Evolutionary conservation across 2,888 invertebrate species (phyloP), one percentile per base, ranked within the genome.

Genomic region (Sabatieria punctata): DNA sequence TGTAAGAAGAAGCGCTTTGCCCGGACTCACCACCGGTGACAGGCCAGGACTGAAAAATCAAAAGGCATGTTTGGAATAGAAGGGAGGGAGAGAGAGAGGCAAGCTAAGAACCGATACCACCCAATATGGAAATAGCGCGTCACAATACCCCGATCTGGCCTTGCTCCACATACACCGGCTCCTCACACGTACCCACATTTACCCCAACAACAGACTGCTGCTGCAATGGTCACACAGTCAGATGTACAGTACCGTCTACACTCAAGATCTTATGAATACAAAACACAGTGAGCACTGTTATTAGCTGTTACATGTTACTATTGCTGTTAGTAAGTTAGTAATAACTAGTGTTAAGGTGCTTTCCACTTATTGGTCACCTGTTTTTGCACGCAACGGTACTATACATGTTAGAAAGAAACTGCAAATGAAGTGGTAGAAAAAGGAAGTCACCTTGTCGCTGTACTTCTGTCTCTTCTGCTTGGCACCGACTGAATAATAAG

Each of bases 1-100:
- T 85, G 71, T 95, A 95, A 68, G 89, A 88, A 70, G 86, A 88
- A 49, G 86, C 85, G 60, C 85, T 82, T 46, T 86, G 82, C 55
- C 86, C 83, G 85, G 89, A 91, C 67, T 84, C 84, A 45, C 97
- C 97, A 36, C 97, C 97, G 59, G 80, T 79, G 57, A 97, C 77
- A 48, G 95, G 97, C 95, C 95, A 97, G 65, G 85, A 80, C 73
- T 72, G 57, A 38, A 63, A 56, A 26, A 41, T 41, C 19, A 30
- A 39, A 26, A 21, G 41, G 43, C 21, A 35, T 21, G 40, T 26
- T 11, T 26, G 48, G 19, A 13, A 48, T 11, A 51, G 4, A 4
- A 33, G 22, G 26, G 11, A 26, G 30, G 30, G 21, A 50, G 11
- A 3, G 19, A 25, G 37, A n/a, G 41, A 19, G 15, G 46, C 15